Evolutionary conservation across 2,797 vertebrate genomes (phyloP), one percentile per base, ranked within the genome.

Genomic region (Onychomys arenicola): DNA sequence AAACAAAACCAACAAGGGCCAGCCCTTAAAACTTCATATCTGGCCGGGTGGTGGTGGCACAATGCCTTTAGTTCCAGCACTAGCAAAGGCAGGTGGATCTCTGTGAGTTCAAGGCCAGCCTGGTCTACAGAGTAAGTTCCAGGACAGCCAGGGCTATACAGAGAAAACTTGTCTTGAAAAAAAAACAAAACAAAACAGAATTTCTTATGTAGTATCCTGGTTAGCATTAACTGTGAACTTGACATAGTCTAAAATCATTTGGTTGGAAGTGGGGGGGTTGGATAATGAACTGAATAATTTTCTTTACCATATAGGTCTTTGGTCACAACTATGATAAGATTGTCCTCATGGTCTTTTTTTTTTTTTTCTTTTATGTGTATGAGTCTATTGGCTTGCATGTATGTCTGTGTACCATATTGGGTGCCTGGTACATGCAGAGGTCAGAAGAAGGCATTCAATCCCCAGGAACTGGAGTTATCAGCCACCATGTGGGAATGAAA

Each of bases 221-320:
- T 25, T 52, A 14, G 63, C 19, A 25, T n/a, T n/a, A 67, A 52
- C 40, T 84, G 9, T 65, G 59, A 84, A 65, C 32, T 52, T n/a
- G 32, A 67, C 23, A 6, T 69, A 86, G 63, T 46, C 63, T 69
- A 52, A 21, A 52, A 10, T 52, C 46, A n/a, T 23, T 32, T 86
- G 63, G 19, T 73, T 37, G 69, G 1, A n/a, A n/a, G n/a, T n/a
- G 4, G 4, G 43, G 6, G 1, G 0, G 5, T n/a, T n/a, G 17
- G 40, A 16, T 14, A n/a, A 46, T 86, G 21, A 25, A 37, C 25
- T 25, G 21, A 52, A 52, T 67, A n/a, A 49, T 52, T 86, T 85
- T 86, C 55, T n/a, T 86, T n/a, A 52, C 16, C 34, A 37, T 13
- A 4, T n/a, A 69, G 43, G 43, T 27, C 83, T 69, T 32, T 69